A percentile compares a stretch with the other conserved stretches of the same genome.
Evolutionary conservation across 2,888 invertebrate species (phyloP).

Genomic region (Lithophane semibrunnea): DNA sequence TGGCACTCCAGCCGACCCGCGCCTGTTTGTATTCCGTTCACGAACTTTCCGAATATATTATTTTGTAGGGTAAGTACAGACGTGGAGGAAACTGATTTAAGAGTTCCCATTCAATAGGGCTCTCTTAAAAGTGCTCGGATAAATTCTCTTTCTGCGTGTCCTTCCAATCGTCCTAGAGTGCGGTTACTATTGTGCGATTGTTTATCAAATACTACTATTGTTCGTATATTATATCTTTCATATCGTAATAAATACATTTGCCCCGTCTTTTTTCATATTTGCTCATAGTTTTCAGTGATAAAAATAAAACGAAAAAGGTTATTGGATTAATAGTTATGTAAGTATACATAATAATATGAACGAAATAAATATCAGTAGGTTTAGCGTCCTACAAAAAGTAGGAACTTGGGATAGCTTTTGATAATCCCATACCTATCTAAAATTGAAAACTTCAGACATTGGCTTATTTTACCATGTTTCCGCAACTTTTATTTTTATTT

Average conservation of each 20-base stretch:
- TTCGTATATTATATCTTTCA: constrained; percentile 1
- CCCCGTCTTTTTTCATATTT: background rate
- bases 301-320: background rate
- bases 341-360: background rate
- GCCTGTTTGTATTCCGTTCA: constrained; percentile 88
- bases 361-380: background rate
- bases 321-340: background rate
- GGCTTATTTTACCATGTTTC: constrained; percentile 42
- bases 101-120: constrained; percentile 82
- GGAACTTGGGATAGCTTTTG: constrained; percentile 5
- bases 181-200: constrained; percentile 70
- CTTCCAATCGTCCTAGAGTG: constrained; percentile 61
- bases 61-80: constrained; percentile 82
- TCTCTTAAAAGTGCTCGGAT: constrained; percentile 78
- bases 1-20: constrained; percentile 79
- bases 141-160: constrained; percentile 72
- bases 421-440: constrained; percentile 25
- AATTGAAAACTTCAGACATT: constrained; percentile 40
- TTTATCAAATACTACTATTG: constrained; percentile 58
- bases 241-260: constrained; percentile 10
- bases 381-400: background rate
- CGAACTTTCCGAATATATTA: constrained; percentile 88
- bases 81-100: constrained; percentile 86
- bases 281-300: background rate
- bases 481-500: constrained; percentile 47